Conservation (phyloP, 2,888 invertebrate genomes). For the Orthonevra nobilis region DNA sequence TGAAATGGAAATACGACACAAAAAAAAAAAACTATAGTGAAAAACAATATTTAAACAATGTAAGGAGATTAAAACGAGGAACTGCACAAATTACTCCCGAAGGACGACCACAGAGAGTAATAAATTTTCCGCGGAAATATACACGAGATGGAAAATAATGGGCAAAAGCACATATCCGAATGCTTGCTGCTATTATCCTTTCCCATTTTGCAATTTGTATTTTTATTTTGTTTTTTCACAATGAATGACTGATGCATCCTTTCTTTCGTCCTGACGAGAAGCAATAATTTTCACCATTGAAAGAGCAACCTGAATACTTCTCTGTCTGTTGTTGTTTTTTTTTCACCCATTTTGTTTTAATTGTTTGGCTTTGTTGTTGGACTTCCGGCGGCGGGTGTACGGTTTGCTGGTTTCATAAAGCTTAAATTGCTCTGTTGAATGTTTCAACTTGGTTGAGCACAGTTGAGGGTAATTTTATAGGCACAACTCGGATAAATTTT, state of each 20-base stretch:
- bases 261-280: constrained; percentile 52
- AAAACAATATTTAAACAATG: constrained; percentile 46
- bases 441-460: background rate
- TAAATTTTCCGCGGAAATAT: constrained; percentile 59
- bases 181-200: no score
- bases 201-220: background rate
- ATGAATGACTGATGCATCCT: constrained; percentile 60
- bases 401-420: background rate
- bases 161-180: background rate
- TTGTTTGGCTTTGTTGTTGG: no score
- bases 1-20: background rate
- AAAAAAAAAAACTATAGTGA: constrained; percentile 5
- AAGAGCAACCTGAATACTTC: constrained; percentile 45
- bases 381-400: no score
- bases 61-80: constrained; percentile 52
- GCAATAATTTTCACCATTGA: constrained; percentile 65
- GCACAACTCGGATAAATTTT: background rate
- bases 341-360: background rate
- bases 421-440: background rate
- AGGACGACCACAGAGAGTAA: constrained; percentile 63
- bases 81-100: constrained; percentile 66
- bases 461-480: background rate
- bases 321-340: constrained; percentile 4
- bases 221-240: constrained; percentile 15
- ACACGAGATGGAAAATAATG: constrained; percentile 60